These are phyloP conservation scores for Gavia stellata DNA, from an alignment of 2,113 vertebrate species.

Conservation along the genomic window DNA sequence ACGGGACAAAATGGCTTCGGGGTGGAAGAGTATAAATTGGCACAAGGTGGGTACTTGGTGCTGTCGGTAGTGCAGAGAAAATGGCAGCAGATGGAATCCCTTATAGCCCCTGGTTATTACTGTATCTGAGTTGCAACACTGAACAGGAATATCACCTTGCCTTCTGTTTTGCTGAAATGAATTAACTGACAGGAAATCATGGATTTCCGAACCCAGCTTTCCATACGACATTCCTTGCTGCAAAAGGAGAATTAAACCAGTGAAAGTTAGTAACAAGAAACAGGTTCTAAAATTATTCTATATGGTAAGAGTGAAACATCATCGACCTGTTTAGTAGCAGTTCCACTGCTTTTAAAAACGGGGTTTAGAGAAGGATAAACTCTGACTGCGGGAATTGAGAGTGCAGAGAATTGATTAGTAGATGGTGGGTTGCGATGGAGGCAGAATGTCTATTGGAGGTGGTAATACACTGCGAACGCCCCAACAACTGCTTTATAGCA, in stretches of 20 bases:
- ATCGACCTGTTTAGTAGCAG: neutral
- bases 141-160: constrained; percentile 19
- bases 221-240: constrained; percentile 2
- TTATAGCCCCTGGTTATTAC: neutral
- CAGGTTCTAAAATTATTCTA: constrained; percentile 14
- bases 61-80: neutral
- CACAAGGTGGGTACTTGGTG: neutral
- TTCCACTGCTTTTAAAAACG: neutral
- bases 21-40: neutral
- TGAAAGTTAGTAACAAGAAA: constrained; percentile 49
- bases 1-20: neutral
- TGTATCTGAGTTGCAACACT: neutral
- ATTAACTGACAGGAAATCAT: constrained; percentile 65
- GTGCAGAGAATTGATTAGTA: neutral
- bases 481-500: neutral
- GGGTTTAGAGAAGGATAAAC: neutral
- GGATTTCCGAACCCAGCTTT: constrained; percentile 55
- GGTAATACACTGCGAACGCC: neutral
- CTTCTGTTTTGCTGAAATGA: constrained; percentile 61
- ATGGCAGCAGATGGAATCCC: neutral
- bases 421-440: neutral
- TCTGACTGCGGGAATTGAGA: neutral
- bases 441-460: neutral
- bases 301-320: neutral
- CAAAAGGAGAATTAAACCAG: constrained; percentile 37